Percentiles rank a stretch among this genome's conserved stretches.
These are phyloP conservation scores for Drosophila pandora DNA, from an alignment of 1,140 invertebrate species.

Conservation along the genomic window DNA sequence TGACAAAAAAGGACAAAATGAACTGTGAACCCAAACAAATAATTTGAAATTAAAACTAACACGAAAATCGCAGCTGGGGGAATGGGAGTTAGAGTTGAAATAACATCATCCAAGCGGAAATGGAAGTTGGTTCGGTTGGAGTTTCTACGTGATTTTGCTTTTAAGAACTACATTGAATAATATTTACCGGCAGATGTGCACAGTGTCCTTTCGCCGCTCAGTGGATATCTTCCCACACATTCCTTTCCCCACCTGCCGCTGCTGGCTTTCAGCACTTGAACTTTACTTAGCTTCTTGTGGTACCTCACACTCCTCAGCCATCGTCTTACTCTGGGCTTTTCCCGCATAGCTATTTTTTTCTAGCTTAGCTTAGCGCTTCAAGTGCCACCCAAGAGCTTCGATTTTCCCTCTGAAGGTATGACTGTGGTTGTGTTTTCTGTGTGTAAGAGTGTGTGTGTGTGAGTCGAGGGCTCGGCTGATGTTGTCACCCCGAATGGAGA, in stretches of 20 bases:
- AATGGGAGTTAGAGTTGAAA: conserved; percentile 1
- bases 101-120: conserved; percentile 5
- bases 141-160: conserved; percentile 63
- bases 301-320: background rate
- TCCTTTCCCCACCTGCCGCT: background rate
- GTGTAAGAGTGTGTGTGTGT: background rate
- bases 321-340: conserved; percentile 7
- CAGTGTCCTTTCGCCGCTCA: conserved; percentile 1
- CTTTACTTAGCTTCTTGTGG: conserved; percentile 50
- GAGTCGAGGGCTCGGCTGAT: conserved; percentile 49
- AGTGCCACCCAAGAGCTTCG: conserved; percentile 67
- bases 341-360: conserved; percentile 41
- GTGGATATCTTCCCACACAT: background rate
- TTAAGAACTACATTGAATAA: conserved; percentile 70
- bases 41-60: conserved; percentile 67
- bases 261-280: conserved; percentile 45
- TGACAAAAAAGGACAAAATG: conserved; percentile 5
- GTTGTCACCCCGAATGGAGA: conserved; percentile 53
- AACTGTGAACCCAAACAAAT: conserved; percentile 59
- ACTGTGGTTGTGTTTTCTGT: background rate
- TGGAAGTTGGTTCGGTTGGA: conserved; percentile 21
- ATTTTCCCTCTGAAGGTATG: conserved; percentile 58
- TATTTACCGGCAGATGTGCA: conserved; percentile 55
- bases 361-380: conserved; percentile 53
- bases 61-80: background rate